phyloP scores from a whole-genome alignment of 2,888 invertebrate genomes.

The Lasioglossum pauxillum region DNA sequence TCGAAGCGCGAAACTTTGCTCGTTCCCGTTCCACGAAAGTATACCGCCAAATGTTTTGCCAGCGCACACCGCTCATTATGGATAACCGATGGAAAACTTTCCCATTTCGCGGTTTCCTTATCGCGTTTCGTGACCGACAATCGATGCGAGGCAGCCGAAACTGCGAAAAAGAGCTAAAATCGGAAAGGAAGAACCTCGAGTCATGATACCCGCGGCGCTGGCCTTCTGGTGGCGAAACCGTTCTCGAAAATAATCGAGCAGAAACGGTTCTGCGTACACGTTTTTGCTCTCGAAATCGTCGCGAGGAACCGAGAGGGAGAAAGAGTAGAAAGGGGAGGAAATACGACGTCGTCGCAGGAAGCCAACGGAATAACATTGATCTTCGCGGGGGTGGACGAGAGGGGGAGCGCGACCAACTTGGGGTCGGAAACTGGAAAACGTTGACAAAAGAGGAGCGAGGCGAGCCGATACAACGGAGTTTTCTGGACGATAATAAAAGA shows the following conservation, averaged over 20 bases:
- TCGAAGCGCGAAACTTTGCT: background rate
- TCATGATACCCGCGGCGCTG: background rate
- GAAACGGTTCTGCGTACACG: background rate
- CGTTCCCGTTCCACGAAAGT: background rate
- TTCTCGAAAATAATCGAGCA: conserved; percentile 27
- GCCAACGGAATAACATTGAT: conserved; percentile 43
- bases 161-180: background rate
- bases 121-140: background rate
- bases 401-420: background rate
- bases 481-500: conserved; percentile 42
- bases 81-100: conserved; percentile 6
- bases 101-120: background rate
- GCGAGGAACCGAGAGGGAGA: background rate
- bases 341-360: conserved; percentile 29
- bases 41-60: background rate
- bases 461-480: conserved; percentile 38
- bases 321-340: conserved; percentile 20
- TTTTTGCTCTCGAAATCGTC: background rate
- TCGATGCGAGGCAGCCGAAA: background rate
- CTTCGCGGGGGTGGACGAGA: background rate
- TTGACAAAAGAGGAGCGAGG: conserved; percentile 31
- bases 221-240: background rate
- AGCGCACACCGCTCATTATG: background rate
- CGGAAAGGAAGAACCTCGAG: background rate
- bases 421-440: conserved; percentile 30